Evolutionary conservation across 2,797 vertebrate species (phyloP), one percentile per base, ranked within the genome.

Genomic region (Scarus forsteni): DNA sequence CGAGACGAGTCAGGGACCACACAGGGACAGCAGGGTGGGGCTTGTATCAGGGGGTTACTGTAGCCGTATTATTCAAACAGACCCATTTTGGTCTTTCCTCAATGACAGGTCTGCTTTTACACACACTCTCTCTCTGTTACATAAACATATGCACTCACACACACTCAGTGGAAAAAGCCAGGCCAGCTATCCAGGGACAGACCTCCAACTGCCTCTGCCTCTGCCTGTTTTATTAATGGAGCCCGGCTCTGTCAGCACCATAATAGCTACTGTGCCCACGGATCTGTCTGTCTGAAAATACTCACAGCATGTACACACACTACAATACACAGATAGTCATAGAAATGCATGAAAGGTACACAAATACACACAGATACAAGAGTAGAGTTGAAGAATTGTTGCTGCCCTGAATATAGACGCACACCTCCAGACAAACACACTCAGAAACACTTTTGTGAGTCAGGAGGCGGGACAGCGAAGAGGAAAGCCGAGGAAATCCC

Each of bases 191-290:
- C 89, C 63, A 75, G 88, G 85, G 88, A 88, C 77, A 70, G 73
- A 84, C 83, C 85, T 86, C 77, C 11, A 65, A 81, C 87, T 83
- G 82, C 60, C 69, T 85, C 73, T 75, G 75, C 77, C 80, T 85
- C 84, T 76, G 76, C 78, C 85, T 89, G 88, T 92, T 92, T 91
- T 90, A 94, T 93, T 92, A 93, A 93, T 88, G 90, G 84, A 76
- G 84, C 61, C 75, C 53, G 76, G 78, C 76, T 81, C 76, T 85
- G 87, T 79, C 60, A 69, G 77, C 74, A 84, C 70, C 80, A 79
- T 91, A 87, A 90, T 86, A 90, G 88, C 83, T 77, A 78, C 87
- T 83, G 76, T 83, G 85, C 83, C 85, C 79, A 80, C 66, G 35
- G 70, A 80, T 84, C 79, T 75, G 73, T 85, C 86, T 71, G 75